Evolutionary conservation across 1,140 invertebrate species (phyloP).

Genomic region (Nasonia giraulti): DNA sequence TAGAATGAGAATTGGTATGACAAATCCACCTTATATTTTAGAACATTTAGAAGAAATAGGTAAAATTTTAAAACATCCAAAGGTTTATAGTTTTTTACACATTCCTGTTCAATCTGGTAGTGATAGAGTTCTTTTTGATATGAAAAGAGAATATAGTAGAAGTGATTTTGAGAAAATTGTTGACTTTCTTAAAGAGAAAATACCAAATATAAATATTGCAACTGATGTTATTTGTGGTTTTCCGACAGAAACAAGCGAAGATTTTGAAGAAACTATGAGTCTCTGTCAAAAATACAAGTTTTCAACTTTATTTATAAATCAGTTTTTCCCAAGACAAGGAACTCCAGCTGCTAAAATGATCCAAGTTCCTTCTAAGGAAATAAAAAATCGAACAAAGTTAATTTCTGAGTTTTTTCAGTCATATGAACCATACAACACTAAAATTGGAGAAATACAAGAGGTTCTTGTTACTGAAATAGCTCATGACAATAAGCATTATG

Average conservation of each 20-base stretch:
- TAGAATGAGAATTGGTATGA: slow-evolving; percentile 94
- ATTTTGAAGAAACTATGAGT: slow-evolving; percentile 92
- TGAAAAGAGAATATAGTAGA: slow-evolving; percentile 95
- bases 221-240: slow-evolving; percentile 99
- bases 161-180: slow-evolving; percentile 94
- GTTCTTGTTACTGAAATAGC: slow-evolving; percentile 96
- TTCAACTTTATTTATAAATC: slow-evolving; percentile 97
- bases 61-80: slow-evolving; percentile 89
- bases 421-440: slow-evolving; percentile 89
- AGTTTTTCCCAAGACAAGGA: slow-evolving; percentile 96
- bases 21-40: slow-evolving; percentile 98
- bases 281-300: slow-evolving; percentile 93
- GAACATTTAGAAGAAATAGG: slow-evolving; percentile 95
- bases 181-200: slow-evolving; percentile 85
- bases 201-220: slow-evolving; percentile 93
- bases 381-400: slow-evolving; percentile 91
- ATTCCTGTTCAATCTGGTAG: slow-evolving; percentile 98
- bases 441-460: slow-evolving; percentile 84
- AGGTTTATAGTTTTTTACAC: slow-evolving; percentile 97
- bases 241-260: slow-evolving; percentile 93
- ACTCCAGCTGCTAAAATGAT: slow-evolving; percentile 95
- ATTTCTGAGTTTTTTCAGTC: slow-evolving; percentile 94
- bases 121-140: slow-evolving; percentile 93
- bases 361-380: slow-evolving; percentile 86
- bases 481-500: slow-evolving; percentile 91